Percentiles rank a stretch among this genome's conserved stretches.
Evolutionary conservation across 2,797 vertebrate genomes (phyloP).

Genomic region (Delichon dasypus): DNA sequence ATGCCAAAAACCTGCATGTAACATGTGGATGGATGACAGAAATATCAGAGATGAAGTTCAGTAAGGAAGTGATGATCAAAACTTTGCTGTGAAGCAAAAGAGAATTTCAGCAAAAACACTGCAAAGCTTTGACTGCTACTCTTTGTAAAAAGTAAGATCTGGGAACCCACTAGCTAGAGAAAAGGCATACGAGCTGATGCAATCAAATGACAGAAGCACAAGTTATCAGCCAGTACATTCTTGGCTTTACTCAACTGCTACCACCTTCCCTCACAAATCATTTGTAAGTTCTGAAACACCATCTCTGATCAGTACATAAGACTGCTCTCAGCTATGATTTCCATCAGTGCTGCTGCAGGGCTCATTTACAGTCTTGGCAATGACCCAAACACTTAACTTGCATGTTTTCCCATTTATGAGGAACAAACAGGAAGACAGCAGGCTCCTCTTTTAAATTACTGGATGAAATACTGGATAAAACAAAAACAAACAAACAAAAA

Average conservation of each 20-base stretch:
- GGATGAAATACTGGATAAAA: neutral
- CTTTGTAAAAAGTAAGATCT: neutral
- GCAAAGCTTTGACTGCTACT: neutral
- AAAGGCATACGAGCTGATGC: neutral
- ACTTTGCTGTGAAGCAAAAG: neutral
- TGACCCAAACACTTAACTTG: neutral
- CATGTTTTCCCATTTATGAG: neutral
- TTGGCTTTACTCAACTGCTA: neutral
- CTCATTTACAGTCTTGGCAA: neutral
- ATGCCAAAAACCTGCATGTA: neutral
- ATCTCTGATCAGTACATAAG: neutral
- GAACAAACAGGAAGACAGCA: constrained; percentile 20
- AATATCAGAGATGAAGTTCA: neutral
- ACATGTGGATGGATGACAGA: neutral
- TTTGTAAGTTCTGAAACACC: neutral
- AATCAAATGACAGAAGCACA: neutral
- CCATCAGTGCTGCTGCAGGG: neutral
- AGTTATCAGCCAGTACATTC: neutral
- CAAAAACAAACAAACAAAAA: neutral
- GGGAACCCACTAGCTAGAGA: neutral
- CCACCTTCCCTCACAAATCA: neutral
- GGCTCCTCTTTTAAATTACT: neutral
- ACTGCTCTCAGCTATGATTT: neutral
- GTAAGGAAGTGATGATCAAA: neutral
- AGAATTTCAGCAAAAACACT: neutral